A percentile compares a stretch with the other conserved stretches of the same genome.
phyloP scores from a whole-genome alignment of 2,797 vertebrate genomes.

The Podargus strigoides region DNA sequence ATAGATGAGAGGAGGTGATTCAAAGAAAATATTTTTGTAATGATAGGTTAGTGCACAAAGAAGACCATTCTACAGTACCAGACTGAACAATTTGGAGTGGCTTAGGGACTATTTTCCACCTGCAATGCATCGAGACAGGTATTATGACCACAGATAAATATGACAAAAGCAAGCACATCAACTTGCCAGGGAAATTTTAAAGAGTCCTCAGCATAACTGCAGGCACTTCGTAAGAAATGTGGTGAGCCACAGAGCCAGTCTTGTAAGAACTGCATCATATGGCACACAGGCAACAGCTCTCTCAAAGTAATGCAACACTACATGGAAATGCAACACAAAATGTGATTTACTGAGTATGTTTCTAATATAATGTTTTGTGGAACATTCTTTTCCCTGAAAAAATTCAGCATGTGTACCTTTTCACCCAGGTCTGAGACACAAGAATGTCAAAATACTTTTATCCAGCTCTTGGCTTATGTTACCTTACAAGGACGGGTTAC shows the following conservation, averaged over 20 bases:
- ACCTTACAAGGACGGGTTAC: neutral
- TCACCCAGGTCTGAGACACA: neutral
- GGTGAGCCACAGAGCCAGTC: neutral
- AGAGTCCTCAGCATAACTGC: neutral
- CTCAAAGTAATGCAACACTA: neutral
- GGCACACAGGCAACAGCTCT: neutral
- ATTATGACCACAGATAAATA: neutral
- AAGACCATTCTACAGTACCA: rapidly evolving
- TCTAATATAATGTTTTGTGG: neutral
- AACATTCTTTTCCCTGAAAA: neutral
- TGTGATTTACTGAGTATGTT: neutral
- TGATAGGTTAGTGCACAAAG: neutral
- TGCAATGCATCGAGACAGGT: neutral
- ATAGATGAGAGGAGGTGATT: neutral
- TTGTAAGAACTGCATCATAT: neutral
- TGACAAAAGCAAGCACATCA: neutral
- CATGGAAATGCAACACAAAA: neutral
- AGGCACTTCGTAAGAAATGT: neutral
- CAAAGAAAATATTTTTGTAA: neutral
- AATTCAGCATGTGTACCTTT: neutral
- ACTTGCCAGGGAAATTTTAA: neutral
- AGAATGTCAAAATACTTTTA: neutral
- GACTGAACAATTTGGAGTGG: neutral
- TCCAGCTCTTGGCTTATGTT: neutral
- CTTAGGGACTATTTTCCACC: neutral